A percentile compares a stretch with the other conserved stretches of the same genome.
phyloP scores from a whole-genome alignment of 2,113 vertebrate genomes.

The Dascyllus trimaculatus region DNA sequence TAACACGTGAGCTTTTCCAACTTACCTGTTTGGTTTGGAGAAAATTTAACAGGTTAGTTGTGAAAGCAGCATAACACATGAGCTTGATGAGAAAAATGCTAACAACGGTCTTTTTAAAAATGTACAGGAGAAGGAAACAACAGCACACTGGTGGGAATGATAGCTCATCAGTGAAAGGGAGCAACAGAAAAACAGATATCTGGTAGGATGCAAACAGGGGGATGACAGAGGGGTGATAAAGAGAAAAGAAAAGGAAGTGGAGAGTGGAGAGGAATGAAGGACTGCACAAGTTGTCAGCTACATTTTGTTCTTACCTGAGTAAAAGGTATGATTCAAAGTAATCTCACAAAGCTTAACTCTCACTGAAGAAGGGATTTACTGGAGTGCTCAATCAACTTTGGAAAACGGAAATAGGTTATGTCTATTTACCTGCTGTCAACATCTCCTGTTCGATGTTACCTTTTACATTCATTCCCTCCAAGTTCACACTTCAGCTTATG shows the following conservation, averaged over 20 bases:
- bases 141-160: too few species aligned
- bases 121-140: too few species aligned
- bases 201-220: neutral
- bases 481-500: neutral
- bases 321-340: neutral
- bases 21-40: too few species aligned
- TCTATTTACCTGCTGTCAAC: slow-evolving; percentile 18
- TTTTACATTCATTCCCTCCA: slow-evolving; percentile 9
- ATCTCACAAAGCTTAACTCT: slow-evolving; percentile 25
- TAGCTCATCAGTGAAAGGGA: neutral
- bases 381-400: neutral
- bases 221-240: too few species aligned
- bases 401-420: neutral
- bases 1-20: too few species aligned
- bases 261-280: neutral
- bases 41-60: too few species aligned
- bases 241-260: too few species aligned
- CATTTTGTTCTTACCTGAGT: slow-evolving; percentile 10
- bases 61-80: too few species aligned
- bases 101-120: too few species aligned
- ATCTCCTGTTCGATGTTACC: neutral
- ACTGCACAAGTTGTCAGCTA: neutral
- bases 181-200: neutral
- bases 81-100: too few species aligned
- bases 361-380: neutral